Evolutionary conservation across 2,888 invertebrate genomes (phyloP).

Genomic region (Ophioninae sp.): DNA sequence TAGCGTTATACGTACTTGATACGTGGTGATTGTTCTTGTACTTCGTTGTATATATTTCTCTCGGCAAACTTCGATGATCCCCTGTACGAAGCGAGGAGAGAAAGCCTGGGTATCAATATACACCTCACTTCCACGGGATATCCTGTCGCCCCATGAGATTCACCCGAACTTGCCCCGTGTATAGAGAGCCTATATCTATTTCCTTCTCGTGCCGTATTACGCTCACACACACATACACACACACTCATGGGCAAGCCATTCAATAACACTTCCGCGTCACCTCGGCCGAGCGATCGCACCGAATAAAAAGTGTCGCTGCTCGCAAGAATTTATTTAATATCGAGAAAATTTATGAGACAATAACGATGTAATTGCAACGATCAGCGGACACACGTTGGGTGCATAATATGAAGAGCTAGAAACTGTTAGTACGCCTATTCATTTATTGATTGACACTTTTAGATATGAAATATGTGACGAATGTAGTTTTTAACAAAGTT

Average conservation of each 20-base stretch:
- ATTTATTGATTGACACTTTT: no score
- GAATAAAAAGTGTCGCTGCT: background rate
- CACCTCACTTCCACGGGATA: constrained; percentile 70
- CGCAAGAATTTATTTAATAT: background rate
- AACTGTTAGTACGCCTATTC: no score
- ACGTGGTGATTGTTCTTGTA: constrained; percentile 49
- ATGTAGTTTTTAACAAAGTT: no score
- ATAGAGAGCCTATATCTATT: constrained; percentile 25
- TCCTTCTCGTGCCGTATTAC: constrained; percentile 15
- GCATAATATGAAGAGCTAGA: no score
- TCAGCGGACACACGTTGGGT: no score
- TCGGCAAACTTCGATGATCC: constrained; percentile 60
- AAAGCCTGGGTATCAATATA: constrained; percentile 53
- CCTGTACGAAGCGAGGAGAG: constrained; percentile 42
- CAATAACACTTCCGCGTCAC: constrained; percentile 47
- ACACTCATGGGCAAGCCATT: constrained; percentile 24
- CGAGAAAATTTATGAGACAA: background rate
- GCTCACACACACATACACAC: background rate
- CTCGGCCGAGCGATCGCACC: constrained; percentile 17
- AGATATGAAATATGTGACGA: no score
- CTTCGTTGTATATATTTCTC: constrained; percentile 23
- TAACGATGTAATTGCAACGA: background rate
- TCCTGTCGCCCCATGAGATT: constrained; percentile 68
- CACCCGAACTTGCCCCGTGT: constrained; percentile 53
- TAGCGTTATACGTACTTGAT: constrained; percentile 45